Base-by-base conservation (phyloP, 2,888 invertebrate species). In the Calameuta filiformis region DNA sequence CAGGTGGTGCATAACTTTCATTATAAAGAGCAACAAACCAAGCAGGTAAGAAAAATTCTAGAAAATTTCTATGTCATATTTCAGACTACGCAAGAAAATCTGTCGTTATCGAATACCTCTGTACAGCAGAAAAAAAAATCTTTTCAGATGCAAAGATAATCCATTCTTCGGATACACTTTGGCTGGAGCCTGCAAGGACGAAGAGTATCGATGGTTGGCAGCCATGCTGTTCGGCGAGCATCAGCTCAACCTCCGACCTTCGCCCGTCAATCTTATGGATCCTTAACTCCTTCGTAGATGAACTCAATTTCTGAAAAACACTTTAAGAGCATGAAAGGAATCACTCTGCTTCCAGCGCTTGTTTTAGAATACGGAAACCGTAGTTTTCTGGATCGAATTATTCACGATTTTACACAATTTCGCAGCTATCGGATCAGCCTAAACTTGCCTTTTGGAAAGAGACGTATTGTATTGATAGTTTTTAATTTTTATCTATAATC, bases 101-200 rank as follows among this genome's bases (percentile, higher is more conserved):
- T 73, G 35, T 11, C n/a, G 31, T 15, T 15, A 15, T 40, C 15
- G 15, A 40, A 15, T 15, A 40, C 15, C 40, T 40, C 15, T 40
- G 15, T 40, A 40, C 6, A 15, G 40, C 15, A 6, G 15, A 40
- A 40, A 4, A 4, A 15, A 15, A 40, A 4, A 37, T 84, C 77
- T 79, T 86, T 88, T 30, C 88, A 95, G 96, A 90, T 95, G 94
- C 76, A 96, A 95, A 88, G 96, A 95, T 68, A 94, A 93, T 40
- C 96, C 96, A 0, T 97, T 94, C 92, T 97, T 97, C 90, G 97
- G 98, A 0, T 94, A 95, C 88, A 95, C 96, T 0, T 92, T 97
- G 75, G 96, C 95, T 11, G 97, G 97, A 84, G 94, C 94, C 31
- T 95, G 95, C 75, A 95, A 95, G 76, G 94, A 96, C 74, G 95